Evolutionary conservation across 2,797 vertebrate species (phyloP), one percentile per base, ranked within the genome.

Genomic region (Pterois miles): DNA sequence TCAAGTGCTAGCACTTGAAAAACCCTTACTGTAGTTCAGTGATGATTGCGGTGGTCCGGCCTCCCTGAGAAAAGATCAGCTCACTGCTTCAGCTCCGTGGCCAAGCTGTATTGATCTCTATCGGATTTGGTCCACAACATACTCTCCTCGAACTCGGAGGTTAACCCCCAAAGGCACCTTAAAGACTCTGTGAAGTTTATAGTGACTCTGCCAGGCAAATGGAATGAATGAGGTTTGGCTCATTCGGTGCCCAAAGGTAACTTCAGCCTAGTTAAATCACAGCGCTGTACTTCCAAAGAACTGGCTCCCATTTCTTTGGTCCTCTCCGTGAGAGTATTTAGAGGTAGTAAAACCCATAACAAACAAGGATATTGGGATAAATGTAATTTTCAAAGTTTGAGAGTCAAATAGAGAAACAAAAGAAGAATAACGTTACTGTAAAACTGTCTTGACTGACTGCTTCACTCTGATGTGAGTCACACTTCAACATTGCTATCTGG

Each of bases 31-130:
- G n/a, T 46, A 60, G 38, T 64, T 67, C 46, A 38, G 29, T 60
- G 65, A 66, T 71, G 34, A 56, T 62, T 66, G 27, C 60, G 72
- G 65, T 12, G 6, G 48, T 46, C 43, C 20, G 43, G 43, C 43
- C 43, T 46, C 40, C 4, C 14, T 76, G 52, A 75, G 66, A 75
- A 69, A 71, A 79, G 40, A 79, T 23, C 27, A 69, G 76, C 52
- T 83, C 43, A 38, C 38, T 81, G 46, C 76, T 76, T 77, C 81
- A 73, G 76, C 72, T 88, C 56, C 65, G 72, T 80, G 10, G 27
- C 86, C 81, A 75, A 79, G 65, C 74, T 77, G 63, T 87, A 92
- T 92, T 86, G 89, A 93, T 93, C 84, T 80, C 69, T 87, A 88
- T 88, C 86, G 80, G 85, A 88, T 89, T 87, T 69, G 76, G 85